A percentile compares a stretch with the other conserved stretches of the same genome.
These are phyloP conservation scores for Glyphotaelius pellucidus DNA, from an alignment of 2,888 invertebrate species.

Conservation along the genomic window DNA sequence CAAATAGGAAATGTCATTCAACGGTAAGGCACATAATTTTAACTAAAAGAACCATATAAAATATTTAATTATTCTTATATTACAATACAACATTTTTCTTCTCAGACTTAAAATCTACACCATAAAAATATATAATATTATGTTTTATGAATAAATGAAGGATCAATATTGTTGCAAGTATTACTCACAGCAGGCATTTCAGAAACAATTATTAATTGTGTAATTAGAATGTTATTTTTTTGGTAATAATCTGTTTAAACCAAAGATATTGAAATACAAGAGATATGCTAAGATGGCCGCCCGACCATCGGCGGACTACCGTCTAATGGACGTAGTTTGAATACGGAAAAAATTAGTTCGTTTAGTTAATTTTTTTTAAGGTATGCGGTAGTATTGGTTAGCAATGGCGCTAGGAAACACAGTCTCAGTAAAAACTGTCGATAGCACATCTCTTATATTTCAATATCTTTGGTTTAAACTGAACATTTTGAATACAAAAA, in stretches of 20 bases:
- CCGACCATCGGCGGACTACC: too few relatives aligned
- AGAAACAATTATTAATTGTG: not conserved
- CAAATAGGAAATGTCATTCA: not conserved
- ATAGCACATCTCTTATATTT: too few relatives aligned
- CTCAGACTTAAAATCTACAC: not conserved
- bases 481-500: not conserved
- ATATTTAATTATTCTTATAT: not conserved
- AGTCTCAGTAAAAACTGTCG: too few relatives aligned
- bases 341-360: too few relatives aligned
- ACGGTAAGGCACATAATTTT: not conserved
- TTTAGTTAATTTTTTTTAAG: too few relatives aligned
- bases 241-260: not conserved
- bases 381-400: too few relatives aligned
- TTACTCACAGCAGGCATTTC: not conserved
- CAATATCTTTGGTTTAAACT: too few relatives aligned
- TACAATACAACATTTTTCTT: not conserved
- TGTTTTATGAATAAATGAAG: not conserved
- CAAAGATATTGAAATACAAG: too few relatives aligned
- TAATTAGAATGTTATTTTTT: not conserved
- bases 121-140: slow-evolving; percentile 23
- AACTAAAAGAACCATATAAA: slow-evolving; percentile 21
- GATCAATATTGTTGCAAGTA: not conserved
- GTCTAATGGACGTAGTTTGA: too few relatives aligned
- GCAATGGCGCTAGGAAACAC: too few relatives aligned
- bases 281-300: too few relatives aligned